Conservation (phyloP, 2,888 invertebrate genomes). For the Cinara cedri region DNA sequence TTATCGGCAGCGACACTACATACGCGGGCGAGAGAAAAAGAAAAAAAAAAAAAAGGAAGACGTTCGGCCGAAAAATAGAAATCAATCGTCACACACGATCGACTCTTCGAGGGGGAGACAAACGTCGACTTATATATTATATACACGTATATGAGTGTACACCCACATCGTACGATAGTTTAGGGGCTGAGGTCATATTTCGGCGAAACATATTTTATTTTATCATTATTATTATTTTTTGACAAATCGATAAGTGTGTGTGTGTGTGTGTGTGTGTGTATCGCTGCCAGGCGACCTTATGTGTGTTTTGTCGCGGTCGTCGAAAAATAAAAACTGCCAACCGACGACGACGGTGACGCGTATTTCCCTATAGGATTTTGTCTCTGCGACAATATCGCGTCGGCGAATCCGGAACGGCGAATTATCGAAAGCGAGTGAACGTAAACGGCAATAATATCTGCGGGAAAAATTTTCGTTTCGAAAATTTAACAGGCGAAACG, state of each 20-base stretch:
- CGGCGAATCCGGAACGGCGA: too few relatives aligned
- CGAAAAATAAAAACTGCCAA: not conserved
- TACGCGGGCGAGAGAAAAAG: not conserved
- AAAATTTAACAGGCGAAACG: too few relatives aligned
- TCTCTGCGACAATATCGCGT: too few relatives aligned
- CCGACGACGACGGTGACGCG: not conserved
- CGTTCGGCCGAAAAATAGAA: slow-evolving; percentile 38
- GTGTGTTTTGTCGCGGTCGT: too few relatives aligned
- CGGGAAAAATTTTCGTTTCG: too few relatives aligned
- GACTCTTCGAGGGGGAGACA: slow-evolving; percentile 14
- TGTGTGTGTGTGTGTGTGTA: not conserved
- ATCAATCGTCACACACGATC: slow-evolving; percentile 56
- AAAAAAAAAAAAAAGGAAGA: slow-evolving; percentile 23
- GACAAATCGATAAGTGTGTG: slow-evolving; percentile 44
- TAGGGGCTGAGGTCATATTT: slow-evolving; percentile 38
- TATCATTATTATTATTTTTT: slow-evolving; percentile 24
- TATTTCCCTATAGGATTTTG: too few relatives aligned
- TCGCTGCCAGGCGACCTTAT: slow-evolving; percentile 3
- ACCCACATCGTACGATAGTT: not conserved
- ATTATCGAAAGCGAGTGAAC: too few relatives aligned
- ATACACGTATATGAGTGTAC: not conserved
- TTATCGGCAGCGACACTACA: not conserved
- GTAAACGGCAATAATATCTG: too few relatives aligned
- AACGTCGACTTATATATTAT: not conserved
- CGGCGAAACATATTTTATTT: slow-evolving; percentile 41